Conservation (phyloP, 2,888 invertebrate species). For the Lasioglossum vierecki region DNA sequence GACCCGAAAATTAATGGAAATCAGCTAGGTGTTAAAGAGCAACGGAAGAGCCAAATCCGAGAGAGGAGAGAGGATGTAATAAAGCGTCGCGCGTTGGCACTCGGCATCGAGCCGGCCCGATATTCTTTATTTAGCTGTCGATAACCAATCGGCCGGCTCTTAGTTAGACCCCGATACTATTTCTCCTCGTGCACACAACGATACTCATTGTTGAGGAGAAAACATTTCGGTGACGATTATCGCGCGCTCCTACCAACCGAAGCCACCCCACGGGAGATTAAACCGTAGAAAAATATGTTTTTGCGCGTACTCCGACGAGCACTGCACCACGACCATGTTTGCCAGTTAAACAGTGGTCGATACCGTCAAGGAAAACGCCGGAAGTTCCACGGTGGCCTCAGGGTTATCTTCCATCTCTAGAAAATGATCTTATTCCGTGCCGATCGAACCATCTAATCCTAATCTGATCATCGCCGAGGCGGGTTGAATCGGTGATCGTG, state of each 20-base stretch:
- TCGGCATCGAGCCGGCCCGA: slow-evolving; percentile 53
- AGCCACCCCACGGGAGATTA: slow-evolving; percentile 39
- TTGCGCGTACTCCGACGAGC: slow-evolving; percentile 4
- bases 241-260: not conserved
- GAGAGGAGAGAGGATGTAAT: slow-evolving; percentile 38
- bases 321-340: slow-evolving; percentile 15
- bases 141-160: slow-evolving; percentile 61
- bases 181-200: slow-evolving; percentile 43
- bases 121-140: slow-evolving; percentile 65
- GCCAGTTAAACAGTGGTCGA: not conserved
- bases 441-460: not conserved
- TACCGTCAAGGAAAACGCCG: not conserved
- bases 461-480: not conserved
- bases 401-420: not conserved
- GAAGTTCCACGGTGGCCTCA: not conserved
- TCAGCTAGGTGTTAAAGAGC: slow-evolving; percentile 24
- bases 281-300: slow-evolving; percentile 58
- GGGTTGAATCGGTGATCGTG: not conserved
- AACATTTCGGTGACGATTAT: slow-evolving; percentile 47
- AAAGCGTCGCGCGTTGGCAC: slow-evolving; percentile 49
- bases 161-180: slow-evolving; percentile 57
- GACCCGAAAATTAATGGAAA: slow-evolving; percentile 33
- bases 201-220: slow-evolving; percentile 54
- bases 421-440: not conserved
- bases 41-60: slow-evolving; percentile 21